These are phyloP conservation scores for Aulostomus chinensis DNA, from an alignment of 2,797 vertebrate genomes.

Conservation along the genomic window DNA sequence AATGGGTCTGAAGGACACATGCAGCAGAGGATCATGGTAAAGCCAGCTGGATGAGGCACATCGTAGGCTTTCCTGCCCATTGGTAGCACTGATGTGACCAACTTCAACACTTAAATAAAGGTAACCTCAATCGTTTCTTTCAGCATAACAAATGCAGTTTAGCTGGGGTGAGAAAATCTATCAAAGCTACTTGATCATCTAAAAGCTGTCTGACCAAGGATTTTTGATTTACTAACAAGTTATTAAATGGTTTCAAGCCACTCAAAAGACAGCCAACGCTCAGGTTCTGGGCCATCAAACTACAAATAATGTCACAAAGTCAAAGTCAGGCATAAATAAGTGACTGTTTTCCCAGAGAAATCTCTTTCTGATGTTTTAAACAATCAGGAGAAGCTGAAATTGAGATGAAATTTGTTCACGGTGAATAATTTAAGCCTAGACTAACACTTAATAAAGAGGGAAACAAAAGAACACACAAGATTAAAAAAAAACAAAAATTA, in stretches of 20 bases:
- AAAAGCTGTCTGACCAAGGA: conserved; percentile 96
- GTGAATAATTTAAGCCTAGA: conserved; percentile 9
- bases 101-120: no score
- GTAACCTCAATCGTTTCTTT: no score
- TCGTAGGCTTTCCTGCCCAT: conserved; percentile 38
- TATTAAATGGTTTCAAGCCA: conserved; percentile 54
- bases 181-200: conserved; percentile 61
- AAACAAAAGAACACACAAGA: conserved; percentile 56
- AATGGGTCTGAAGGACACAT: conserved; percentile 92
- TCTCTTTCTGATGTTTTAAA: conserved; percentile 10
- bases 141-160: conserved; percentile 3
- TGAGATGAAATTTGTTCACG: neutral
- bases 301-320: conserved; percentile 5
- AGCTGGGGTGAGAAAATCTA: conserved; percentile 35
- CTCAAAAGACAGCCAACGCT: conserved; percentile 40
- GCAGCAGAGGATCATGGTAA: conserved; percentile 96
- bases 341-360: no score
- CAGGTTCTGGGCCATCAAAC: conserved; percentile 7
- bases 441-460: conserved; percentile 33
- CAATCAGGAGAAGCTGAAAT: conserved; percentile 20
- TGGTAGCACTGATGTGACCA: conserved; percentile 8
- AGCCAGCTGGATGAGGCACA: conserved; percentile 80
- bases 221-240: conserved; percentile 40
- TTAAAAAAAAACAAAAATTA: conserved; percentile 45
- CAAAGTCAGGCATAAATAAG: no score